These are phyloP conservation scores for Darevskia mixta DNA, from an alignment of 2,797 vertebrate species.

Conservation along the genomic window DNA sequence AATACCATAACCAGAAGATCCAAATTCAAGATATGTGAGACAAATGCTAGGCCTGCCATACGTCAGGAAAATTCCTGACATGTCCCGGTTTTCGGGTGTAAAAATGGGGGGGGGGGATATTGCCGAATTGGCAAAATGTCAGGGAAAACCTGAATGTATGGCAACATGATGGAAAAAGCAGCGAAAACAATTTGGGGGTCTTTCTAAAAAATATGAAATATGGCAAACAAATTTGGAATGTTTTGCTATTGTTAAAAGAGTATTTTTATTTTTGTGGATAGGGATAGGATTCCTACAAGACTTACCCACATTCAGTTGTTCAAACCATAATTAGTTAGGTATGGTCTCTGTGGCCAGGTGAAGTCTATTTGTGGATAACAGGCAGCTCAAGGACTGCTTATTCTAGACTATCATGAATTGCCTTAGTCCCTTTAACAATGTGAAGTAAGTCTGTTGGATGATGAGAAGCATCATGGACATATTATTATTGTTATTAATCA, in stretches of 20 bases:
- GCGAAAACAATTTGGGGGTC: too few relatives aligned
- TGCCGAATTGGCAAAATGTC: too few relatives aligned
- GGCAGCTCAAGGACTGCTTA: background rate
- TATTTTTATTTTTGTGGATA: too few relatives aligned
- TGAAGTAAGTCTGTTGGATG: background rate
- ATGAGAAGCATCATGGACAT: background rate
- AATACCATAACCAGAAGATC: background rate
- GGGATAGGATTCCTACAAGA: background rate
- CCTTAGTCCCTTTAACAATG: background rate
- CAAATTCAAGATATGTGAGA: background rate
- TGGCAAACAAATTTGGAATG: too few relatives aligned
- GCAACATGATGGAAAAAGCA: too few relatives aligned
- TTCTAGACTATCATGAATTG: background rate
- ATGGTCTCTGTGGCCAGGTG: background rate
- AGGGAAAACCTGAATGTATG: too few relatives aligned
- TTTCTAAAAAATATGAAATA: too few relatives aligned
- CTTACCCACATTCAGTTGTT: background rate
- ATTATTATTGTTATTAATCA: background rate
- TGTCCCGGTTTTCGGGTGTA: too few relatives aligned
- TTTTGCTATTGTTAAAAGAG: too few relatives aligned
- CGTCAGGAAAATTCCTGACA: too few relatives aligned
- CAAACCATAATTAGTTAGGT: background rate
- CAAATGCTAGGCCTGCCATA: too few relatives aligned
- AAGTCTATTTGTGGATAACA: background rate
- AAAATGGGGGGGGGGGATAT: too few relatives aligned